Evolutionary conservation across 2,113 vertebrate species (phyloP).

Genomic region (Brachirus orientalis): DNA sequence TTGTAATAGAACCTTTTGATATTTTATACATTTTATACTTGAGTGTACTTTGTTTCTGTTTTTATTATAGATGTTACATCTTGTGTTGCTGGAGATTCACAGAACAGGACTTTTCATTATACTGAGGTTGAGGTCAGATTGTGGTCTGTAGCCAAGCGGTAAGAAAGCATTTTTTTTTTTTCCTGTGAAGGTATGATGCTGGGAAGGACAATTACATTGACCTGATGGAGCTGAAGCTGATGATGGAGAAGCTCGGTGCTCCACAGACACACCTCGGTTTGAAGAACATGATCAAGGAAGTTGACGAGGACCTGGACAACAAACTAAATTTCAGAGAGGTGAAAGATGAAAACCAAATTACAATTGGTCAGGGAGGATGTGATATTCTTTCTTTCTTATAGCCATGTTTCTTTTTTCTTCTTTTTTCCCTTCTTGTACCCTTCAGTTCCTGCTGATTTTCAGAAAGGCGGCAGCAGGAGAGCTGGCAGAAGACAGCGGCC

Average conservation of each 20-base stretch:
- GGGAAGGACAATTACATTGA: constrained; percentile 93
- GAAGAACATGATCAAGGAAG: constrained; percentile 98
- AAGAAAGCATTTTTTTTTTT: neutral
- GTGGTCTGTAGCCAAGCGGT: neutral
- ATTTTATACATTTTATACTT: no score
- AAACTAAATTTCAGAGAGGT: constrained; percentile 97
- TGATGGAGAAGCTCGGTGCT: constrained; percentile 97
- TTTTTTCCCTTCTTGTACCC: neutral
- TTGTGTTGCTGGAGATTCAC: no score
- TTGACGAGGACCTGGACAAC: constrained; percentile 94
- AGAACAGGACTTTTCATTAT: no score
- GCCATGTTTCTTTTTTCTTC: neutral
- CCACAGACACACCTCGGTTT: constrained; percentile 93
- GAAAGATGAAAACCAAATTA: neutral
- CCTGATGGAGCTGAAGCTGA: constrained; percentile 96
- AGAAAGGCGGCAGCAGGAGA: constrained; percentile 93
- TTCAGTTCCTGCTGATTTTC: constrained; percentile 95
- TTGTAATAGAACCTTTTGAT: no score
- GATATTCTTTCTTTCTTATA: neutral
- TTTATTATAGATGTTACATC: no score
- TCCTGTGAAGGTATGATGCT: constrained; percentile 83
- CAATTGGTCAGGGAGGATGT: neutral
- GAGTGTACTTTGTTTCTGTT: no score
- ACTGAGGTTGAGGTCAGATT: no score
- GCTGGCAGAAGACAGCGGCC: constrained; percentile 91